Evolutionary conservation across 2,113 vertebrate genomes (phyloP).

Genomic region (Xenus cinereus): DNA sequence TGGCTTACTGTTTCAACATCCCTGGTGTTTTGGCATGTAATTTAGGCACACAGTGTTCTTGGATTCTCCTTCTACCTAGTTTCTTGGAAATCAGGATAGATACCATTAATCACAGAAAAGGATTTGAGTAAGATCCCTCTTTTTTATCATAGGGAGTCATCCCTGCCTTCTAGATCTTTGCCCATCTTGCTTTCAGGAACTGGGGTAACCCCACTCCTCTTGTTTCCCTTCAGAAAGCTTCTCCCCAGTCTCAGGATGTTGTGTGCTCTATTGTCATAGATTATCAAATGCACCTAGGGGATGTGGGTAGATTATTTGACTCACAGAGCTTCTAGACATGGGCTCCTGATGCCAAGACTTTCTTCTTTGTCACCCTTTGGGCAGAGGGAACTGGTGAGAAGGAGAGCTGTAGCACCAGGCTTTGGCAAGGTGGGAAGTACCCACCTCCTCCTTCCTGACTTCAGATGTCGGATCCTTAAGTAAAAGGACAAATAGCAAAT

Average conservation of each 20-base stretch:
- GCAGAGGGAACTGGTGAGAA: not conserved
- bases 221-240: not conserved
- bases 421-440: not conserved
- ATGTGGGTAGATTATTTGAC: not conserved
- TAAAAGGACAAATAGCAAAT: not conserved
- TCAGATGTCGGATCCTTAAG: not conserved
- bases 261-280: not conserved
- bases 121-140: not conserved
- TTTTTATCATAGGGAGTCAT: not conserved
- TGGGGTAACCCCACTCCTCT: not conserved
- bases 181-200: not conserved
- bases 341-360: not conserved
- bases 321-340: not conserved
- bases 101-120: not conserved
- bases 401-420: not conserved
- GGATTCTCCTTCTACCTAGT: not conserved
- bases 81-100: not conserved
- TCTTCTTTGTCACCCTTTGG: not conserved
- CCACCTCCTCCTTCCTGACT: not conserved
- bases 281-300: not conserved
- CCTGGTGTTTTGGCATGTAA: not conserved
- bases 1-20: not conserved
- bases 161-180: not conserved
- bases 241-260: not conserved
- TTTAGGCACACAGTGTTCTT: not conserved